Conservation (phyloP, 2,888 invertebrate genomes). For the Netelia virgata region DNA sequence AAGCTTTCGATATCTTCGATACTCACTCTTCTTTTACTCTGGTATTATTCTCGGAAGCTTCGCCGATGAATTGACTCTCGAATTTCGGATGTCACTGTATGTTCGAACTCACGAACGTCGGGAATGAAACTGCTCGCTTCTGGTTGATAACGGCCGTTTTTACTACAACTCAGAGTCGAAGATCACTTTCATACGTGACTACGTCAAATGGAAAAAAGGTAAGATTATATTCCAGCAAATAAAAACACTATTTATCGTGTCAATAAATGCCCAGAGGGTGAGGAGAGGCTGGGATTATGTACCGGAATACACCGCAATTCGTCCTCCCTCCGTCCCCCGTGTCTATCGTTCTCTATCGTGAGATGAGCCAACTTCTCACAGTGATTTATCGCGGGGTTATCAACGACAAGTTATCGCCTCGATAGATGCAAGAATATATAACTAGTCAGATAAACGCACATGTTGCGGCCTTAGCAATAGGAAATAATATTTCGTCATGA, state of each 20-base stretch:
- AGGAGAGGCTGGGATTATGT: not conserved
- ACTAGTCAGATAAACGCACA: not conserved
- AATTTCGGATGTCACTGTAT: not conserved
- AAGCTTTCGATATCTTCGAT: not conserved
- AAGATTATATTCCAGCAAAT: slow-evolving; percentile 12
- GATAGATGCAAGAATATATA: slow-evolving; percentile 10
- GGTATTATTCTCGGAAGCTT: not conserved
- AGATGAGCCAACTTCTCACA: slow-evolving; percentile 16
- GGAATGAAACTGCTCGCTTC: slow-evolving; percentile 35
- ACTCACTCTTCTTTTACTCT: too few species aligned
- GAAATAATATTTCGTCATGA: slow-evolving; percentile 29
- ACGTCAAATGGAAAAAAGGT: slow-evolving; percentile 24
- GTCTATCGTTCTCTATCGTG: not conserved
- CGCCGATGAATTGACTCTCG: not conserved
- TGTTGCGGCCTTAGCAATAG: not conserved
- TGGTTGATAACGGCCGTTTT: slow-evolving; percentile 27
- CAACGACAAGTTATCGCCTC: slow-evolving; percentile 1
- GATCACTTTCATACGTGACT: slow-evolving; percentile 8
- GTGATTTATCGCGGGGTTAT: slow-evolving; percentile 53
- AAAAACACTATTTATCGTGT: slow-evolving; percentile 49
- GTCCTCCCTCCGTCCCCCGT: not conserved
- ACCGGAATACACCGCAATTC: not conserved
- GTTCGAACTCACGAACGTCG: slow-evolving; percentile 41
- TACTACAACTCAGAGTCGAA: slow-evolving; percentile 17
- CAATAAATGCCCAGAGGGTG: slow-evolving; percentile 30